Base-by-base conservation (phyloP, 2,113 vertebrate genomes). In the Aythya baeri region DNA sequence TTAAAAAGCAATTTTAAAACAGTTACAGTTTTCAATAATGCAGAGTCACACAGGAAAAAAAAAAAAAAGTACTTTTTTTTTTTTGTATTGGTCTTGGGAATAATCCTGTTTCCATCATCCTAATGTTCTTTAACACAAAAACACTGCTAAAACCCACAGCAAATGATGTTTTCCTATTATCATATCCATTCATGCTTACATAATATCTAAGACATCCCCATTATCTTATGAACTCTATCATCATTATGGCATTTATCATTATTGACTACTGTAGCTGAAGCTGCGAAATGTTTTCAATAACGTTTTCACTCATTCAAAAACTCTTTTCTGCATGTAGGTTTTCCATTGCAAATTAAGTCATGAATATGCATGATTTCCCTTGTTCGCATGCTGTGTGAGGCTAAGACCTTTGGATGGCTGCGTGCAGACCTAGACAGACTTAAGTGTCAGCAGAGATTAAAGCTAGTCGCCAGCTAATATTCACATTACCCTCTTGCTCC, bases 401-500 rank as follows among this genome's bases (percentile, higher is more conserved):
- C 91, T 87, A 91, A 96, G 93, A 91, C 93, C 96, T 89, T 49
- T 93, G 63, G 94, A 91, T 84, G 83, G 96, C 94, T 97, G 91
- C 58, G 88, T 80, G 94, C 90, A 92, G 96, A 95, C 86, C 84
- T 27, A 89, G 97, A 97, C 95, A 95, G 97, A 94, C 97, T 95
- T 70, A 89, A 98, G 98, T 97, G 97, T 97, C 97, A 96, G 96
- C 41, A 32, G 94, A 98, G 98, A 99, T 98, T 98, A 98, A 98
- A 98, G 97, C 90, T 80, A 94, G 96, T 89, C 95, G 82, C 96
- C 96, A 97, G 98, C 96, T 98, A 98, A 98, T 97, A 96, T 96
- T 98, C 98, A 98, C 97, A 98, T 96, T 97, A 98, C 97, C 97
- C 98, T 97, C 98, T 98, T 98, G 97, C 98, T 98, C 97, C 96